Evolutionary conservation across 1,140 invertebrate genomes (phyloP).

Genomic region (Charaxes varanes): DNA sequence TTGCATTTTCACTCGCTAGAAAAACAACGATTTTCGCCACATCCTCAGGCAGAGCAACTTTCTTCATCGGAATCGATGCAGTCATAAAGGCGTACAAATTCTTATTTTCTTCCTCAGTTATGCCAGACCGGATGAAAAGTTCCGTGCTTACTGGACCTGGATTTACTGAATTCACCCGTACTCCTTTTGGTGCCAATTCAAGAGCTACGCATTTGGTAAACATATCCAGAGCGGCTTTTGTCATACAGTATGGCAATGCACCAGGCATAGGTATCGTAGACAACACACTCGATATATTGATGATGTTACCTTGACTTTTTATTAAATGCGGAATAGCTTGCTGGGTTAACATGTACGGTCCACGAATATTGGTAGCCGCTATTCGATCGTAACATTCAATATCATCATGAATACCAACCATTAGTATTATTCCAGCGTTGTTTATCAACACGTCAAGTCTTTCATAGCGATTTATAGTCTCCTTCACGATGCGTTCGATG

Average conservation of each 20-base stretch:
- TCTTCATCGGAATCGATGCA: slow-evolving; percentile 31
- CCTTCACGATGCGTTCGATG: slow-evolving; percentile 75
- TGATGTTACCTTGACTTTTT: slow-evolving; percentile 81
- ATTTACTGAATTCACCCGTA: slow-evolving; percentile 86
- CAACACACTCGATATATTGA: slow-evolving; percentile 87
- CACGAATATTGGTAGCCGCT: slow-evolving; percentile 83
- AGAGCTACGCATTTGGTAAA: slow-evolving; percentile 82
- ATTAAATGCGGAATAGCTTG: slow-evolving; percentile 82
- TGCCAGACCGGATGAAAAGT: slow-evolving; percentile 75
- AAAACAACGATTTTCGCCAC: slow-evolving; percentile 44
- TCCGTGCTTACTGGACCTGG: slow-evolving; percentile 84
- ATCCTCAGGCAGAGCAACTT: slow-evolving; percentile 32
- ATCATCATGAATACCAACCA: slow-evolving; percentile 74
- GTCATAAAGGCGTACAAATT: slow-evolving; percentile 27
- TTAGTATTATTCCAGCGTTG: slow-evolving; percentile 81
- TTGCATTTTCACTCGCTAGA: slow-evolving; percentile 45
- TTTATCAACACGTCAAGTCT: slow-evolving; percentile 83
- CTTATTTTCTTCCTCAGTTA: slow-evolving; percentile 29
- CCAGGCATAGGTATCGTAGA: slow-evolving; percentile 77
- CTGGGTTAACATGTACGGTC: slow-evolving; percentile 83
- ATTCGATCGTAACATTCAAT: slow-evolving; percentile 82
- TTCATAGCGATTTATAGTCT: slow-evolving; percentile 76
- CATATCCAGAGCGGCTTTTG: slow-evolving; percentile 88
- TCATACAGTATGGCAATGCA: slow-evolving; percentile 83
- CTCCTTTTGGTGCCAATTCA: slow-evolving; percentile 79